Evolutionary conservation across 2,797 vertebrate genomes (phyloP), one percentile per base, ranked within the genome.

Genomic region (Micropoecilia bifurca): DNA sequence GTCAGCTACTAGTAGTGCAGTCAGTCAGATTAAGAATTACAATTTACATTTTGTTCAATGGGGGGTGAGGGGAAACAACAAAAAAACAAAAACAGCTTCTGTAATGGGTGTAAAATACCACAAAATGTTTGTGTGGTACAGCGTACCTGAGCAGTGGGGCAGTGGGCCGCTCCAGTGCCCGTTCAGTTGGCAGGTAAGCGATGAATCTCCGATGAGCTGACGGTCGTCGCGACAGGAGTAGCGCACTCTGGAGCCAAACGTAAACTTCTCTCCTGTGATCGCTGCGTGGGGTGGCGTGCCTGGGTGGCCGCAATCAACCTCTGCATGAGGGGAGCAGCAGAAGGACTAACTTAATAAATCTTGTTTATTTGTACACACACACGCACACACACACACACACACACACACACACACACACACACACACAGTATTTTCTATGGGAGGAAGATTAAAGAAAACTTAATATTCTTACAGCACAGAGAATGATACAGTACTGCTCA

Each of bases 261-360:
- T 98, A 47, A 97, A 98, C 93, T 97, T 99, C 76, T 99, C 98
- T 43, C 98, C 99, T 25, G 94, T 96, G 83, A 99, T 95, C 66
- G 96, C 86, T 0, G 94, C 96, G 0, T 97, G 95, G 63, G 98
- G 99, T 84, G 99, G 97, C 78, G 95, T 63, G 4, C 98, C 98
- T 81, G 99, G 98, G 91, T 97, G 97, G 86, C 98, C 97, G 79
- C 99, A 99, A 93, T 99, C 97, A 95, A 99, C 96, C 96, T 99
- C 98, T 99, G 85, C 73, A 87, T 57, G 69, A 68, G 86, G 41
- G 73, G 53, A 78, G 28, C 72, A 77, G 28, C 53, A 66, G 28
- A 74, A 73, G 74, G 73, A 81, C 79, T 57, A 74, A n/a, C 13
- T 80, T 22, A 72, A 82, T 39, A 53, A 83, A 83, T 14, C 30